Evolutionary conservation across 1,140 invertebrate genomes (phyloP).

Genomic region (Dermatophagoides farinae): DNA sequence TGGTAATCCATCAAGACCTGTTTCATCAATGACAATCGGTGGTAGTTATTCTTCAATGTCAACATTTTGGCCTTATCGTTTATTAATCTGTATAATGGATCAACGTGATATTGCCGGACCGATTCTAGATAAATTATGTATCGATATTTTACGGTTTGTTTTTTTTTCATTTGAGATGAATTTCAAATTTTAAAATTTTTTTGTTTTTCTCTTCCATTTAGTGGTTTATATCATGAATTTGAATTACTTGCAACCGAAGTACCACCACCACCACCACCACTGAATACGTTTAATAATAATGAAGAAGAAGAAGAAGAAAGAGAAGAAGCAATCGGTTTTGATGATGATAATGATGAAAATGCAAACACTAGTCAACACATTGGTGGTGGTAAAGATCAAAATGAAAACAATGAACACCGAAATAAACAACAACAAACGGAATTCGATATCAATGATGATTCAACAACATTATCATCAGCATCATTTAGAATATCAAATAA

Average conservation of each 20-base stretch:
- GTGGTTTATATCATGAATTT: conserved; percentile 8
- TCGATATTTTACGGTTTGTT: conserved; percentile 57
- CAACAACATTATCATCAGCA: no score
- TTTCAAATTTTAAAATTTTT: neutral
- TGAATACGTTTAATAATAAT: neutral
- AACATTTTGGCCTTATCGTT: conserved; percentile 49
- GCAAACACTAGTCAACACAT: no score
- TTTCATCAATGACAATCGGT: neutral
- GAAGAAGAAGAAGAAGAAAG: neutral
- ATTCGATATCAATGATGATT: no score
- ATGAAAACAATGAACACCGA: no score
- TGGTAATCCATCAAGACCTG: conserved; percentile 24
- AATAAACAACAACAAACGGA: no score
- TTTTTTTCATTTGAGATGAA: conserved; percentile 4
- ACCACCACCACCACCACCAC: conserved; percentile 1
- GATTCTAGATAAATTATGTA: conserved; percentile 62
- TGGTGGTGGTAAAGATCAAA: no score
- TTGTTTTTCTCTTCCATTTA: neutral
- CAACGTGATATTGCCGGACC: conserved; percentile 66
- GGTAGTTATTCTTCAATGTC: neutral
- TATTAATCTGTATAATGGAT: conserved; percentile 66
- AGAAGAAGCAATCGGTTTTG: neutral
- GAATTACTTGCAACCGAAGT: neutral
- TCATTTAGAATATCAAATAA: no score
- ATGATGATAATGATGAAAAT: neutral